A percentile compares a stretch with the other conserved stretches of the same genome.
Conservation (phyloP, 2,113 vertebrate genomes). For the Chrysochloris asiatica region DNA sequence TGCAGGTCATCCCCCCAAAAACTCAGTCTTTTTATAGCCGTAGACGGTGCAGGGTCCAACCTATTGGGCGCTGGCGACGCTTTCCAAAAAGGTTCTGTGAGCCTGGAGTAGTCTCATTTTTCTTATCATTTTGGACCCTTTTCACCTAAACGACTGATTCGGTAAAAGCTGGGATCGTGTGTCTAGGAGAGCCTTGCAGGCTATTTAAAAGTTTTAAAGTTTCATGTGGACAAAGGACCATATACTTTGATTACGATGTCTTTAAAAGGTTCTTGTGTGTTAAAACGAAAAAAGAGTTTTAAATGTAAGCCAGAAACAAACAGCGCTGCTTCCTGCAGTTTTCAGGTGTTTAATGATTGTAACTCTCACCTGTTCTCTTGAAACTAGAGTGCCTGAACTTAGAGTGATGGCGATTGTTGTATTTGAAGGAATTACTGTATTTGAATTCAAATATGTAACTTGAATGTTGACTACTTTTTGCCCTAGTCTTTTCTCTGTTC, state of each 20-base stretch:
- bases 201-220: background rate
- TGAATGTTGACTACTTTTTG: conserved; percentile 16
- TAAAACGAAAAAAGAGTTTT: background rate
- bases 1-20: background rate
- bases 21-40: background rate
- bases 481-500: background rate
- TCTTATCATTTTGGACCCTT: no score
- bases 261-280: conserved; percentile 17
- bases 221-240: background rate
- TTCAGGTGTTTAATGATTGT: background rate
- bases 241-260: background rate
- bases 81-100: no score
- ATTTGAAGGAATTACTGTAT: background rate
- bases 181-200: background rate
- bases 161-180: background rate
- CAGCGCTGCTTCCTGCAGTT: background rate
- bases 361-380: background rate
- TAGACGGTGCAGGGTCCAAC: background rate
- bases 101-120: no score
- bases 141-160: background rate
- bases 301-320: background rate
- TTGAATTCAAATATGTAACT: conserved; percentile 2
- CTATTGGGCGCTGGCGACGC: background rate
- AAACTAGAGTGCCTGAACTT: background rate
- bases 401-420: background rate